These are phyloP conservation scores for Trachelipus rathkii DNA, from an alignment of 1,140 invertebrate genomes.

Conservation along the genomic window DNA sequence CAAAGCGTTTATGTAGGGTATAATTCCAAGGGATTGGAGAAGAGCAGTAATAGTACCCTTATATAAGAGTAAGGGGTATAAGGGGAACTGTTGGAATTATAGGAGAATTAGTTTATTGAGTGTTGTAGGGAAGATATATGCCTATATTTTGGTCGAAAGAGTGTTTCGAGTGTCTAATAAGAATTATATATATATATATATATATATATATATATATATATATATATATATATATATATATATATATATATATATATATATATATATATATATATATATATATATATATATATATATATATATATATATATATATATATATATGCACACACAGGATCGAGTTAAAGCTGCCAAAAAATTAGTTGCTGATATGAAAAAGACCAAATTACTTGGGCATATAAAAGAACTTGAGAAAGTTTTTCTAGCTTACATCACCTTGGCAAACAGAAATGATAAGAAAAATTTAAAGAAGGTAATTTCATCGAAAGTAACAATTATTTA, in stretches of 20 bases:
- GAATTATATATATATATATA: background rate
- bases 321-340: background rate
- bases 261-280: background rate
- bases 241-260: background rate
- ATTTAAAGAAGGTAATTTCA: background rate
- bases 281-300: slow-evolving; percentile 9
- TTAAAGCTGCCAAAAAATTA: background rate
- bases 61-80: too few species aligned
- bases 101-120: too few species aligned
- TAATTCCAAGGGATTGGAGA: too few species aligned
- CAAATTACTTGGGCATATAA: slow-evolving; percentile 2
- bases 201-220: too few species aligned
- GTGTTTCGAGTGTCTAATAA: too few species aligned
- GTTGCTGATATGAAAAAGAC: slow-evolving; percentile 2
- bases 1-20: too few species aligned
- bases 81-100: too few species aligned
- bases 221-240: too few species aligned
- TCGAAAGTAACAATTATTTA: too few species aligned
- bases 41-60: too few species aligned
- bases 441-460: slow-evolving; percentile 5
- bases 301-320: slow-evolving; percentile 19
- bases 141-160: too few species aligned
- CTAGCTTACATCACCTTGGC: slow-evolving; percentile 18
- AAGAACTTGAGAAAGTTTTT: slow-evolving; percentile 13
- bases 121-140: too few species aligned